Percentiles rank a stretch among this genome's conserved stretches.
phyloP scores from a whole-genome alignment of 2,113 vertebrate species.

The Lonchura striata region DNA sequence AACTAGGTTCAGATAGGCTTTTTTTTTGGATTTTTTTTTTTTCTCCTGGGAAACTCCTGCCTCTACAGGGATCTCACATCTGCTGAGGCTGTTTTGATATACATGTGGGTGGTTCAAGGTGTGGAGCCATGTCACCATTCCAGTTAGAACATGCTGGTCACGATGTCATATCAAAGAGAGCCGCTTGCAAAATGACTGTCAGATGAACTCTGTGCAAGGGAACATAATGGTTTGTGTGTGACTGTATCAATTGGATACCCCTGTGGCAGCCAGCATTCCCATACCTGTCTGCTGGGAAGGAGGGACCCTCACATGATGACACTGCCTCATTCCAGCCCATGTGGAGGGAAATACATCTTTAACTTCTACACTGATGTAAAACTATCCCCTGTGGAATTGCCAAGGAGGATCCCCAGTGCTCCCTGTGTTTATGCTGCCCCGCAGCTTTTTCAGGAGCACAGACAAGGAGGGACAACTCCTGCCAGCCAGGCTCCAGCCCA shows the following conservation, averaged over 20 bases:
- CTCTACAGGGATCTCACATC: background rate
- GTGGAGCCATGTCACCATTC: constrained; percentile 37
- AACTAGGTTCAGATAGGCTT: background rate
- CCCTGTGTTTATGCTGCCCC: background rate
- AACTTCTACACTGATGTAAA: background rate
- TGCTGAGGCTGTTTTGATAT: constrained; percentile 21
- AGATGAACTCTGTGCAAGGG: constrained; percentile 3
- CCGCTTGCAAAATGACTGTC: constrained; percentile 35
- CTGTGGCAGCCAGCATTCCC: background rate
- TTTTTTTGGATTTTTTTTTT: background rate
- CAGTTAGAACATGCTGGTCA: constrained; percentile 46
- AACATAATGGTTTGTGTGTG: background rate
- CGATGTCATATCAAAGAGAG: background rate
- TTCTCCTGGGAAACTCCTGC: constrained; percentile 26
- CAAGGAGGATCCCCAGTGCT: background rate
- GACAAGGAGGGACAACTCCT: background rate
- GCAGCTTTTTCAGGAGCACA: background rate
- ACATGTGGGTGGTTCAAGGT: constrained; percentile 54
- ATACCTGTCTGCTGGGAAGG: background rate
- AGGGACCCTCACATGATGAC: background rate
- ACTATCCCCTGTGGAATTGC: background rate
- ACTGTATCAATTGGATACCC: background rate
- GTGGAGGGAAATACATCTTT: background rate
- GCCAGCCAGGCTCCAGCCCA: background rate
- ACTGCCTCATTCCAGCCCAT: background rate